Evolutionary conservation across 2,797 vertebrate genomes (phyloP).

Genomic region (Acropternis orthonyx): DNA sequence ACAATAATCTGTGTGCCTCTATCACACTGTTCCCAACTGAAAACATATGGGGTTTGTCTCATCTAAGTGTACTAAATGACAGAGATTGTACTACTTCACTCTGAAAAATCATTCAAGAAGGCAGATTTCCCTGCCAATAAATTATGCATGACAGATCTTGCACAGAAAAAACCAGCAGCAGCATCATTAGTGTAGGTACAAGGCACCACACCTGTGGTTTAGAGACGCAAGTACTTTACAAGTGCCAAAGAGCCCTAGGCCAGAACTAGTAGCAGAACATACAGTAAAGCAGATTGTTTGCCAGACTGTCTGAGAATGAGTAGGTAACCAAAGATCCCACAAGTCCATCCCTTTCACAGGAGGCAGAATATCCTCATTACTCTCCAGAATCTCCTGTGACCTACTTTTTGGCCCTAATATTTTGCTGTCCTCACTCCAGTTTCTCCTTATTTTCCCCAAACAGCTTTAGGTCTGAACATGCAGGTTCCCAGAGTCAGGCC

Average conservation of each 20-base stretch:
- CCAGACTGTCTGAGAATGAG: not conserved
- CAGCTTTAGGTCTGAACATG: not conserved
- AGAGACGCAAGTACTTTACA: not conserved
- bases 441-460: not conserved
- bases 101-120: not conserved
- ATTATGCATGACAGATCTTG: not conserved
- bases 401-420: not conserved
- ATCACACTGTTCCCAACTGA: not conserved
- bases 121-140: not conserved
- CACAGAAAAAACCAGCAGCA: not conserved
- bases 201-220: not conserved
- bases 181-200: not conserved
- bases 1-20: not conserved
- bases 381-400: not conserved
- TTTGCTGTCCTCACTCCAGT: not conserved
- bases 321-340: not conserved
- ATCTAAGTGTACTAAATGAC: not conserved
- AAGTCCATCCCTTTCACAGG: not conserved
- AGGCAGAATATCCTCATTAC: not conserved
- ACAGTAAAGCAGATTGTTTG: not conserved
- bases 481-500: rapidly evolving
- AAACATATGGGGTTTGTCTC: not conserved
- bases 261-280: not conserved
- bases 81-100: not conserved
- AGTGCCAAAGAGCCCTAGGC: not conserved